A percentile compares a stretch with the other conserved stretches of the same genome.
Conservation (phyloP, 2,113 vertebrate species). For the Oryzias woworae region DNA sequence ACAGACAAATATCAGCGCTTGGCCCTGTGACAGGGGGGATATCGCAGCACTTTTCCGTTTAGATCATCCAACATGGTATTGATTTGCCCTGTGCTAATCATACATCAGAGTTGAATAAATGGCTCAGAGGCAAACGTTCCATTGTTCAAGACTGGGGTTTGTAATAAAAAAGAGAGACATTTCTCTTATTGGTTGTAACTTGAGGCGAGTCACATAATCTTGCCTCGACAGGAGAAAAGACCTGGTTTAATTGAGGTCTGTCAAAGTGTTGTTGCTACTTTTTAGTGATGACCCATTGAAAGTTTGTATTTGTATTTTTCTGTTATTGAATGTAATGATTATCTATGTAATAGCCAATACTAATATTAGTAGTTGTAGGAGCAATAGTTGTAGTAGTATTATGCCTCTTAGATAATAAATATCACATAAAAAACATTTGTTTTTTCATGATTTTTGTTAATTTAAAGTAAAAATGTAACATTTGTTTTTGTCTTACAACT, state of each 20-base stretch:
- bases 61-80: conserved; percentile 90
- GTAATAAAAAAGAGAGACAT: conserved; percentile 96
- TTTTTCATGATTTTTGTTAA: too few species aligned
- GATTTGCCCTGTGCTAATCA: conserved; percentile 97
- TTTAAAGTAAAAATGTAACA: too few species aligned
- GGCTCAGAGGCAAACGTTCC: conserved; percentile 94
- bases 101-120: conserved; percentile 99
- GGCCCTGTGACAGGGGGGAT: conserved; percentile 62
- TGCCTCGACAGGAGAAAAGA: conserved; percentile 86
- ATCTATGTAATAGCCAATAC: too few species aligned
- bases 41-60: conserved; percentile 64
- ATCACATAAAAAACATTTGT: too few species aligned
- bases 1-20: conserved; percentile 98
- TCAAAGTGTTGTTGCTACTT: conserved; percentile 67
- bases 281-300: conserved; percentile 61
- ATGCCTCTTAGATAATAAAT: too few species aligned
- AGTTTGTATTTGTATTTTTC: conserved; percentile 7
- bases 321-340: not conserved
- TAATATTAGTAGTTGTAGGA: too few species aligned
- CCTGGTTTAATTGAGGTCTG: conserved; percentile 80
- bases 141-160: conserved; percentile 97
- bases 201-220: conserved; percentile 92
- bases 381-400: too few species aligned
- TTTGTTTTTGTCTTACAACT: too few species aligned
- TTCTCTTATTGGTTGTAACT: conserved; percentile 93